Conservation (phyloP, 2,888 invertebrate genomes). For the Camponotus fellah region DNA sequence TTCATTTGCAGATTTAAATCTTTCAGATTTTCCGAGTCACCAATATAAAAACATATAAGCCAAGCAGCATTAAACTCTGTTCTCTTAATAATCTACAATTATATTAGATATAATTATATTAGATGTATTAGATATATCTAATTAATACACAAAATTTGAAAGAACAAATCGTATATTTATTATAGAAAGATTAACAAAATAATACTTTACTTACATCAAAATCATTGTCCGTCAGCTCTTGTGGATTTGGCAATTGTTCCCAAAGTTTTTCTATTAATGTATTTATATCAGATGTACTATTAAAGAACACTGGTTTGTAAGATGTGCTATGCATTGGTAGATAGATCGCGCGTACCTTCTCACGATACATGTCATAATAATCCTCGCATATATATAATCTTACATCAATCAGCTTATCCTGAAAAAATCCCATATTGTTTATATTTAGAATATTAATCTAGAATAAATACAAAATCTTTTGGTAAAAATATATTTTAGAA, state of each 20-base stretch:
- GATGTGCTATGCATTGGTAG: constrained; percentile 72
- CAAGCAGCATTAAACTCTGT: constrained; percentile 84
- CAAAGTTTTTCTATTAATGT: constrained; percentile 88
- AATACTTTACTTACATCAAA: constrained; percentile 88
- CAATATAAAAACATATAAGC: constrained; percentile 88
- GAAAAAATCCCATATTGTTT: constrained; percentile 14
- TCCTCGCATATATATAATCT: constrained; percentile 72
- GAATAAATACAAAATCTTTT: background rate
- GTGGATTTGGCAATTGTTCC: constrained; percentile 88
- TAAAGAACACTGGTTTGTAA: constrained; percentile 83
- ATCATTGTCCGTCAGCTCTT: constrained; percentile 87
- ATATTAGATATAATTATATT: background rate
- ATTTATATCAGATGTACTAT: constrained; percentile 84
- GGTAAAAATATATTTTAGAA: background rate
- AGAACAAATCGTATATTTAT: background rate
- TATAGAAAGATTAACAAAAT: background rate
- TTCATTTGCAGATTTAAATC: constrained; percentile 88
- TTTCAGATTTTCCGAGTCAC: constrained; percentile 86
- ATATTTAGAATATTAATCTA: constrained; percentile 28
- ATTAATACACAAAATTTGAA: constrained; percentile 8
- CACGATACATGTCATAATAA: constrained; percentile 64
- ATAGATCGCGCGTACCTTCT: constrained; percentile 74
- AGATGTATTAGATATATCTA: background rate
- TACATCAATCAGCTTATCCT: constrained; percentile 79
- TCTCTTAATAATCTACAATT: constrained; percentile 61